Base-by-base conservation (phyloP, 2,797 vertebrate species). In the Anguilla obscura region DNA sequence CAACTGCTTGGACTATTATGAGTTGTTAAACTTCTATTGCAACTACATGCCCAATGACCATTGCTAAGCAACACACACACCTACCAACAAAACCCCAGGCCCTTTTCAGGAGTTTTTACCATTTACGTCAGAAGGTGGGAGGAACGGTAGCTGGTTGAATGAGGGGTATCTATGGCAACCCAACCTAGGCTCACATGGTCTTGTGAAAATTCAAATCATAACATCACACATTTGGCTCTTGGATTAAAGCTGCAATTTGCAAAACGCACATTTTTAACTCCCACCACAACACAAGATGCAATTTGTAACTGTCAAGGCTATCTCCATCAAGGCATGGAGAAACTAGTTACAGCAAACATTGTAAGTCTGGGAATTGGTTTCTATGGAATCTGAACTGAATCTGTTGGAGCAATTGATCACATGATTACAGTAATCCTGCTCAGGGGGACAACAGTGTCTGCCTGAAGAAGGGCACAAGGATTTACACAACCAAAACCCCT, bases 11-110 rank as follows among this genome's bases (percentile, higher is more conserved):
- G 56, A 63, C 7, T 58, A 85, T 85, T 88, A 40, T 87, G 27
- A 52, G 85, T 80, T 71, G 82, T 85, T 87, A 85, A 52, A 86
- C 54, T n/a, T 10, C 18, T 24, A 24, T 60, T 27, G 56, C 87
- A 85, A 33, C 80, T 89, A 86, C 86, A 80, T 56, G 87, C 85
- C 89, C n/a, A 89, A 86, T 92, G 91, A 56, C 86, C 87, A 76
- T 94, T 89, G 0, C 94, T 87, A 86, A 90, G 94, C 93, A 94
- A 95, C 93, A 48, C 69, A 85, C 87, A n/a, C 87, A 83, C 86
- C 52, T 87, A 89, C 84, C 33, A 0, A 8, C 66, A 87, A 89
- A 88, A 88, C 90, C 89, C 87, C 89, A 89, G 50, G 89, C 91
- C 87, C 88, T 88, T 88, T 89, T 90, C 18, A 58, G 87, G 84